Conservation (phyloP, 2,888 invertebrate genomes). For the Pasiphila rectangulata region DNA sequence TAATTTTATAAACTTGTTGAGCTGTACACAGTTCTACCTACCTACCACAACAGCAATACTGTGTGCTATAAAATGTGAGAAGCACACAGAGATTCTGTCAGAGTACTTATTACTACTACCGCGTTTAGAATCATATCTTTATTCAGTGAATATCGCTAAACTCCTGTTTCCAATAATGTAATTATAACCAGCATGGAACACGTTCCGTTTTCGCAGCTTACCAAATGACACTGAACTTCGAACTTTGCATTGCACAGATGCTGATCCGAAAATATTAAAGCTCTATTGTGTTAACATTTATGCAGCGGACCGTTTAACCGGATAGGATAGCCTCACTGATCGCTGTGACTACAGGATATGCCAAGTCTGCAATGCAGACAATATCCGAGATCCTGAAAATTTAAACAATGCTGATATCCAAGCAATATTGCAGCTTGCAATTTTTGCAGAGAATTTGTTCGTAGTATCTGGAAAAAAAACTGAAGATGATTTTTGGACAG, state of each 20-base stretch:
- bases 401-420: conserved; percentile 4
- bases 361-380: conserved; percentile 7
- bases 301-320: not conserved
- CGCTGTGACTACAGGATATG: not conserved
- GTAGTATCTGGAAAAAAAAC: not conserved
- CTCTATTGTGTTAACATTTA: not conserved
- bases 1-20: too few relatives aligned
- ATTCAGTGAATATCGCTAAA: too few relatives aligned
- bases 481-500: not conserved
- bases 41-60: too few relatives aligned
- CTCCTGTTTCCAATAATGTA: too few relatives aligned
- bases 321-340: not conserved
- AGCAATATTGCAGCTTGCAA: conserved; percentile 1
- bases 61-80: too few relatives aligned
- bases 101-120: too few relatives aligned
- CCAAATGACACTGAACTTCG: too few relatives aligned
- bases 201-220: too few relatives aligned
- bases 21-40: too few relatives aligned
- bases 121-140: too few relatives aligned
- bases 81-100: too few relatives aligned
- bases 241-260: not conserved
- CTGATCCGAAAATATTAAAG: not conserved
- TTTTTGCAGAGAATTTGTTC: not conserved
- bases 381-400: conserved; percentile 6
- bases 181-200: too few relatives aligned